Evolutionary conservation across 2,113 vertebrate species (phyloP).

Genomic region (Megaptera novaeangliae): DNA sequence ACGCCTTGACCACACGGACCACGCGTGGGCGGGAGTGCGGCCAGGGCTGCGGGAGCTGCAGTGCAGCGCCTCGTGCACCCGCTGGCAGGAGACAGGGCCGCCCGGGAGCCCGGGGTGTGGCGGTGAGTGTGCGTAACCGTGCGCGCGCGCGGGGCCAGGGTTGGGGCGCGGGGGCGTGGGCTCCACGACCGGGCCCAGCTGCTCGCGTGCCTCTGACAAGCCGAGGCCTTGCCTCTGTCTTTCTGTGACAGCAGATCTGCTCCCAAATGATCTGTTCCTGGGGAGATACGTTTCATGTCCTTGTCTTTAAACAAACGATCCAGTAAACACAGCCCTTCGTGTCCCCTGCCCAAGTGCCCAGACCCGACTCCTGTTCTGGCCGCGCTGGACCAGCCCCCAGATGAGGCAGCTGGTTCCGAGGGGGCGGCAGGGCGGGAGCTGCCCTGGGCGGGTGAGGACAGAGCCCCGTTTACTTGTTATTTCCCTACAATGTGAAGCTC

Average conservation of each 20-base stretch:
- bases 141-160: not conserved
- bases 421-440: not conserved
- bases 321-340: not conserved
- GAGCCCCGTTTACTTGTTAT: not conserved
- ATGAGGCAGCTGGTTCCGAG: not conserved
- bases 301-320: not conserved
- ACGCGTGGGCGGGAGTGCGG: accelerated
- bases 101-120: not conserved
- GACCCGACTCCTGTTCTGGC: not conserved
- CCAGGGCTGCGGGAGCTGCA: accelerated
- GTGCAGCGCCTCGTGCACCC: accelerated
- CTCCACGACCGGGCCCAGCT: not conserved
- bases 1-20: not conserved
- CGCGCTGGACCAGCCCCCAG: too few species aligned
- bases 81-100: not conserved
- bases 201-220: accelerated
- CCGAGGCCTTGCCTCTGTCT: not conserved
- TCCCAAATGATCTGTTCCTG: not conserved
- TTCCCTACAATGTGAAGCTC: not conserved
- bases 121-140: not conserved
- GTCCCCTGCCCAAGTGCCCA: not conserved
- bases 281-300: not conserved
- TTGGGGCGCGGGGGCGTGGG: not conserved
- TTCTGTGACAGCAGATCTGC: not conserved
- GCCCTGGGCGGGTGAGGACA: not conserved